Evolutionary conservation across 1,140 invertebrate genomes (phyloP).

Genomic region (Idris sp.): DNA sequence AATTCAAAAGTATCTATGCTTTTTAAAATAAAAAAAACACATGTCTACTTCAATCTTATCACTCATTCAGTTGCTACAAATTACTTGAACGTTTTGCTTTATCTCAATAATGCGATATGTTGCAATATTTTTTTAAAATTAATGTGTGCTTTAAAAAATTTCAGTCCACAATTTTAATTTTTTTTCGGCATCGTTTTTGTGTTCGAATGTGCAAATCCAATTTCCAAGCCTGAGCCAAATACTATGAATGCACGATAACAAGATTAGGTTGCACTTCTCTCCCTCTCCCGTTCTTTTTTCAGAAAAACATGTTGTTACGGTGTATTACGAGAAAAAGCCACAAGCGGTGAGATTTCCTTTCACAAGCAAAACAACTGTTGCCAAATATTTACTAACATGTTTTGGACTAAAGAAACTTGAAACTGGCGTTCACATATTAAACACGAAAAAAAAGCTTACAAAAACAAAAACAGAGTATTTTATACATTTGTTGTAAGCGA

Average conservation of each 20-base stretch:
- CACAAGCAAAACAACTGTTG: constrained; percentile 7
- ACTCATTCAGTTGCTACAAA: too few relatives aligned
- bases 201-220: constrained; percentile 50
- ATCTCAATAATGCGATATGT: too few relatives aligned
- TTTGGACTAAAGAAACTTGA: constrained; percentile 1
- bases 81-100: too few relatives aligned
- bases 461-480: too few relatives aligned
- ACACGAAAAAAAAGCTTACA: too few relatives aligned
- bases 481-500: too few relatives aligned
- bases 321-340: constrained; percentile 14
- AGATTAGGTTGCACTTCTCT: constrained; percentile 25
- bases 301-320: constrained; percentile 20
- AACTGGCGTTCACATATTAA: too few relatives aligned
- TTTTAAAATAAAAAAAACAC: too few relatives aligned
- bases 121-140: too few relatives aligned
- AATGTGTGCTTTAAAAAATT: too few relatives aligned
- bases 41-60: too few relatives aligned
- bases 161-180: not conserved
- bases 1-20: too few relatives aligned
- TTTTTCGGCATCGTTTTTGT: constrained; percentile 10
- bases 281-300: constrained; percentile 18
- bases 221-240: constrained; percentile 24
- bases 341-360: not conserved
- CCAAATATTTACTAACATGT: constrained; percentile 20
- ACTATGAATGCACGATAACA: constrained; percentile 41